Evolutionary conservation across 2,888 invertebrate species (phyloP).

Genomic region (Cheilosia grossa): DNA sequence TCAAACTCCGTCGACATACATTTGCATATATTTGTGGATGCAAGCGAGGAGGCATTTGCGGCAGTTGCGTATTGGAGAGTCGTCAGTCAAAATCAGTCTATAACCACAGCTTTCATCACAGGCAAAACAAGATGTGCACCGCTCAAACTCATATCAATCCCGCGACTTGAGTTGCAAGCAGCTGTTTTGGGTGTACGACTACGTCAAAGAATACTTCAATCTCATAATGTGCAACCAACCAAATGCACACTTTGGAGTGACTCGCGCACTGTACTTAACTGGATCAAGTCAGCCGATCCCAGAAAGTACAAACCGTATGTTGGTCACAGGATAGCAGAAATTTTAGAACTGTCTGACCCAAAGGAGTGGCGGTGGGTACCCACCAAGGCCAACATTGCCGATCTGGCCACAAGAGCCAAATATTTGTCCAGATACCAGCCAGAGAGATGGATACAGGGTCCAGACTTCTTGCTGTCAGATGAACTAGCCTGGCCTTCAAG

Average conservation of each 20-base stretch:
- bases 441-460: conserved; percentile 12
- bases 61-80: conserved; percentile 26
- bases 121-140: conserved; percentile 28
- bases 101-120: conserved; percentile 1
- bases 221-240: neutral
- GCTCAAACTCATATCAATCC: conserved; percentile 11
- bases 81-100: neutral
- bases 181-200: conserved; percentile 27
- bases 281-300: conserved; percentile 23
- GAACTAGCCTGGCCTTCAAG: neutral
- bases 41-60: neutral
- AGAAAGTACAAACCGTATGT: conserved; percentile 16
- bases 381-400: neutral
- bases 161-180: conserved; percentile 39
- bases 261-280: conserved; percentile 9
- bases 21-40: conserved; percentile 19
- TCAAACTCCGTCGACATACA: neutral
- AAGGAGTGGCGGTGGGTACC: conserved; percentile 46
- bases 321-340: no score
- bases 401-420: conserved; percentile 3
- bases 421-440: neutral
- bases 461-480: conserved; percentile 7
- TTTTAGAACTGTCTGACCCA: neutral
- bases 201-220: neutral
- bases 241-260: conserved; percentile 33